phyloP scores from a whole-genome alignment of 2,797 vertebrate genomes.

The Urocyon cinereoargenteus region DNA sequence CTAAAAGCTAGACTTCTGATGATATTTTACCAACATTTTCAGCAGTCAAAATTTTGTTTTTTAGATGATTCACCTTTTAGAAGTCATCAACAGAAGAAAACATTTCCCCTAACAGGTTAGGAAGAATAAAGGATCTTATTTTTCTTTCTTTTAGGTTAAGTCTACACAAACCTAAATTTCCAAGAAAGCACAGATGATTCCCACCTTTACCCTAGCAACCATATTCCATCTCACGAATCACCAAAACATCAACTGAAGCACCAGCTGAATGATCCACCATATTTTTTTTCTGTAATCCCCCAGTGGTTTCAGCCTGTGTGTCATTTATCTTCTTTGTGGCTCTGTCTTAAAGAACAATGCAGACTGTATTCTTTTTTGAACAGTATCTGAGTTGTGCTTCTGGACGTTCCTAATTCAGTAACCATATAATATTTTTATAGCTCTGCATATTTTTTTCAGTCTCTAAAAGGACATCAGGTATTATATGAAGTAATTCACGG shows the following conservation, averaged over 20 bases:
- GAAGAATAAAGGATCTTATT: background rate
- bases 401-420: slow-evolving; percentile 24
- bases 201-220: background rate
- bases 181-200: background rate
- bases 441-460: background rate
- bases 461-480: background rate
- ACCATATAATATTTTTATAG: background rate
- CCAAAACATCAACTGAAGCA: background rate
- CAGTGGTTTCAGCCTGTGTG: background rate
- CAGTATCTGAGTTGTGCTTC: background rate
- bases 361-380: background rate
- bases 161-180: background rate
- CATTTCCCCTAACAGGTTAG: background rate
- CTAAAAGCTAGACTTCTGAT: background rate
- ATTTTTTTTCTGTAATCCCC: background rate
- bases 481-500: background rate
- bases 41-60: background rate
- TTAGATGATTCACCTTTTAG: background rate
- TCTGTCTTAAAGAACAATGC: background rate
- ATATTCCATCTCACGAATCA: background rate
- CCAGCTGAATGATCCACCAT: background rate
- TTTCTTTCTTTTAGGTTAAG: background rate
- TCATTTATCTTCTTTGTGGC: background rate
- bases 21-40: background rate
- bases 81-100: background rate